phyloP scores from a whole-genome alignment of 2,797 vertebrate species.

The Argentina silus region DNA sequence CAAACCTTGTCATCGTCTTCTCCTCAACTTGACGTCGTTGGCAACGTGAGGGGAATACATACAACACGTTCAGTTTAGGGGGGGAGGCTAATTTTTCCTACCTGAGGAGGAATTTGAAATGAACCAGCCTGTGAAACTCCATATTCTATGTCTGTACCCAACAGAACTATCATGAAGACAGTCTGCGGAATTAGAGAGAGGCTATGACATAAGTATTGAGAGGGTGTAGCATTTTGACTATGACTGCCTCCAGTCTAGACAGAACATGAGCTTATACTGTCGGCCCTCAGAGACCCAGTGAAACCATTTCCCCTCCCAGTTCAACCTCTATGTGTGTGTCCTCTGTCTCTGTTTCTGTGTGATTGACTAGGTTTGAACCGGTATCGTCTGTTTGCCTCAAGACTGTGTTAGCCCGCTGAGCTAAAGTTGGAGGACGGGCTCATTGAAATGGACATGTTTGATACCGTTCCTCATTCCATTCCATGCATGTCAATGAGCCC shows the following conservation, averaged over 20 bases:
- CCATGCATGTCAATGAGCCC: too few relatives aligned
- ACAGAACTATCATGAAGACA: not conserved
- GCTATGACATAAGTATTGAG: not conserved
- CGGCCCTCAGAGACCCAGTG: not conserved
- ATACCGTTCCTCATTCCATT: too few relatives aligned
- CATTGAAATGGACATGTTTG: too few relatives aligned
- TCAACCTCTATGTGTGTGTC: not conserved
- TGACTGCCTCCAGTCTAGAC: not conserved
- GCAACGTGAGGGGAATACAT: conserved; percentile 23
- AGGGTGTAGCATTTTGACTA: conserved; percentile 3
- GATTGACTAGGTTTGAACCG: not conserved
- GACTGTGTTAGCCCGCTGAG: too few relatives aligned
- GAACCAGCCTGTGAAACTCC: conserved; percentile 2
- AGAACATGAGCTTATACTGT: not conserved
- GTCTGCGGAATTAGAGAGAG: not conserved
- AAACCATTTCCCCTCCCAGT: not conserved
- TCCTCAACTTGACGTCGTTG: conserved; percentile 18
- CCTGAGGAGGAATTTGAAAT: not conserved
- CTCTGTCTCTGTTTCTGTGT: not conserved
- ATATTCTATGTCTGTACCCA: not conserved
- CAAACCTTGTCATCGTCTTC: conserved; percentile 33
- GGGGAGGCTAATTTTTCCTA: not conserved
- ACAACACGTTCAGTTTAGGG: conserved; percentile 14
- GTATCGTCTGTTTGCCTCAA: not conserved
- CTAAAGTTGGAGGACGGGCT: too few relatives aligned